Evolutionary conservation across 2,888 invertebrate genomes (phyloP), one percentile per base, ranked within the genome.

Genomic region (Microdon myrmicae): DNA sequence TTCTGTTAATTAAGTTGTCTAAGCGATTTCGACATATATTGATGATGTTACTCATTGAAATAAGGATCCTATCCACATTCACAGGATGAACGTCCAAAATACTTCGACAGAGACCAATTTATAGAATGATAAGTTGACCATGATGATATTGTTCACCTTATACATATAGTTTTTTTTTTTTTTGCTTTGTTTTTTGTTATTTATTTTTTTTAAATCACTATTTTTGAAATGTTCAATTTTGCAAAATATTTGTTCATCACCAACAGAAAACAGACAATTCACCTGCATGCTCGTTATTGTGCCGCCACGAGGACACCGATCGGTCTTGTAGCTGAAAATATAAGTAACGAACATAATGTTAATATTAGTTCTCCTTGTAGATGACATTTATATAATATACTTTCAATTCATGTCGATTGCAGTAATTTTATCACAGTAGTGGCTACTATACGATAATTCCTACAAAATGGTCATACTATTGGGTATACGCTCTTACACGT

Each of bases 211-310:
- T 22, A 22, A 22, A 22, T 22, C 22, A 22, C 22, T 22, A 22
- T 22, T 22, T 22, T 22, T 6, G 22, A 22, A 22, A 22, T 53
- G 58, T 56, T 66, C 58, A 48, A 48, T 48, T 38, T 23, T 47
- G 59, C 59, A 58, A 56, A 66, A 55, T 29, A 41, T 49, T 45
- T 39, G 35, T 68, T 72, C 74, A 78, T 90, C 89, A 90, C 90
- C 90, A 90, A 81, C 90, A 90, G 82, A 87, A 90, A 64, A 90
- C 89, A 72, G 89, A 88, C 69, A 89, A 83, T 81, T 90, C 90
- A 38, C 88, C 89, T 71, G 87, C 86, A 77, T 88, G 85, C 70
- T 86, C 86, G 61, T 83, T 84, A 69, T 85, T 85, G 73, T 85
- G 86, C 70, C 89, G 84, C 90, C 90, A 90, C 70, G 88, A 85